A percentile compares a stretch with the other conserved stretches of the same genome.
phyloP scores from a whole-genome alignment of 2,113 vertebrate species.

The Thamnaconus septentrionalis region DNA sequence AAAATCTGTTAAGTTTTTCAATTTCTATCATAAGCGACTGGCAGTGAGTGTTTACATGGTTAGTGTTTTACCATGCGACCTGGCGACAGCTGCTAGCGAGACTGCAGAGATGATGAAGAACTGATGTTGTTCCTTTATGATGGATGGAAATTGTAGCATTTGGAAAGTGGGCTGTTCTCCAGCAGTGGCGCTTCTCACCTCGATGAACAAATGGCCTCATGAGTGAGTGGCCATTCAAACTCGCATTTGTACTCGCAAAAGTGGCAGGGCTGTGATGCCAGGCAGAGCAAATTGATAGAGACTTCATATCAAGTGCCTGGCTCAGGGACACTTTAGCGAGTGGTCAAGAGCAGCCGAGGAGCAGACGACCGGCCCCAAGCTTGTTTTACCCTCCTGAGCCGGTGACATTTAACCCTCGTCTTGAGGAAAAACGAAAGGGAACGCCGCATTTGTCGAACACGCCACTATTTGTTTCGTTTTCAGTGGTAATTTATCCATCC shows the following conservation, averaged over 20 bases:
- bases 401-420: no score
- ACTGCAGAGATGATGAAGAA: slow-evolving; percentile 21
- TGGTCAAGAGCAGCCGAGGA: no score
- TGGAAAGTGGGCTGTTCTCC: not conserved
- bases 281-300: no score
- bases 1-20: slow-evolving; percentile 6
- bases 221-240: not conserved
- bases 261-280: no score
- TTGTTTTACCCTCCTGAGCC: no score
- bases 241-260: not conserved
- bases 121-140: slow-evolving; percentile 8
- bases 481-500: no score
- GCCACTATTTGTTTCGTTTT: no score
- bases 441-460: no score
- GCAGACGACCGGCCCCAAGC: no score
- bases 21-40: slow-evolving; percentile 39
- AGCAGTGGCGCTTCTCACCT: not conserved
- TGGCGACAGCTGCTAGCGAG: slow-evolving; percentile 35
- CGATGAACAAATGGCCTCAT: not conserved
- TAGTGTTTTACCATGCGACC: slow-evolving; percentile 13
- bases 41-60: slow-evolving; percentile 1
- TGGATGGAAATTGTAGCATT: slow-evolving; percentile 7
- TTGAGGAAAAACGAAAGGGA: no score
- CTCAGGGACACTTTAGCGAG: no score
- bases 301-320: no score